A percentile compares a stretch with the other conserved stretches of the same genome.
phyloP scores from a whole-genome alignment of 2,888 invertebrate genomes.

The Caenorhabditis afra region DNA sequence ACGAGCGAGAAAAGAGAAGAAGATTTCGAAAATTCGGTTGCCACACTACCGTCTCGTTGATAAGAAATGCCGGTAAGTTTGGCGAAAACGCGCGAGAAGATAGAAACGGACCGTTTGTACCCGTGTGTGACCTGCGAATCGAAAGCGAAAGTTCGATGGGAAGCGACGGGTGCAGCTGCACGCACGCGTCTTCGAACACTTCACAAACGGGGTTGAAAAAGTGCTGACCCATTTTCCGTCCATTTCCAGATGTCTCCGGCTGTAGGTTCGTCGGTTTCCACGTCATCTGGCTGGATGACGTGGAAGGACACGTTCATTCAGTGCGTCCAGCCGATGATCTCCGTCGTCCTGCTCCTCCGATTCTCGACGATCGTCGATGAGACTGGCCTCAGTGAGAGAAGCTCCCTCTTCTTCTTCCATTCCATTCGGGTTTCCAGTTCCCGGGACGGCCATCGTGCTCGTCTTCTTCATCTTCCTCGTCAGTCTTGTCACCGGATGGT shows the following conservation, averaged over 20 bases:
- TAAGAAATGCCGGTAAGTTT: conserved; percentile 30
- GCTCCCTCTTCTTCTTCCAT: too few species aligned
- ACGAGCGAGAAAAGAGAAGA: too few species aligned
- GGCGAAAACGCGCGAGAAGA: not conserved
- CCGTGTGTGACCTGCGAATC: not conserved
- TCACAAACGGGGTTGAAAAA: too few species aligned
- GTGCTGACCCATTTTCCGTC: too few species aligned
- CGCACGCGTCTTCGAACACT: too few species aligned
- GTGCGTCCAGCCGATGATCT: conserved; percentile 57
- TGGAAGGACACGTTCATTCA: conserved; percentile 58
- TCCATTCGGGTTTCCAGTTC: too few species aligned
- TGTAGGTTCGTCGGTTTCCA: not conserved
- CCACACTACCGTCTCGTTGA: not conserved
- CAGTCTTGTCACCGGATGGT: conserved; percentile 52
- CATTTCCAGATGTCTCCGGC: too few species aligned
- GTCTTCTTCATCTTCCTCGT: conserved; percentile 52
- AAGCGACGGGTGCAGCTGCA: not conserved
- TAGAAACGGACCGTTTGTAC: conserved; percentile 15
- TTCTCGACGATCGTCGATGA: conserved; percentile 58
- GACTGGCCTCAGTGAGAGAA: conserved; percentile 49
- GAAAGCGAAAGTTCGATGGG: not conserved
- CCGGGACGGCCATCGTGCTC: conserved; percentile 1
- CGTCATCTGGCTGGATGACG: conserved; percentile 48
- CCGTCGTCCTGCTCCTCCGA: conserved; percentile 51
- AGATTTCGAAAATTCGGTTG: conserved; percentile 3